A percentile compares a stretch with the other conserved stretches of the same genome.
phyloP scores from a whole-genome alignment of 2,113 vertebrate genomes.

The Takifugu bimaculatus region DNA sequence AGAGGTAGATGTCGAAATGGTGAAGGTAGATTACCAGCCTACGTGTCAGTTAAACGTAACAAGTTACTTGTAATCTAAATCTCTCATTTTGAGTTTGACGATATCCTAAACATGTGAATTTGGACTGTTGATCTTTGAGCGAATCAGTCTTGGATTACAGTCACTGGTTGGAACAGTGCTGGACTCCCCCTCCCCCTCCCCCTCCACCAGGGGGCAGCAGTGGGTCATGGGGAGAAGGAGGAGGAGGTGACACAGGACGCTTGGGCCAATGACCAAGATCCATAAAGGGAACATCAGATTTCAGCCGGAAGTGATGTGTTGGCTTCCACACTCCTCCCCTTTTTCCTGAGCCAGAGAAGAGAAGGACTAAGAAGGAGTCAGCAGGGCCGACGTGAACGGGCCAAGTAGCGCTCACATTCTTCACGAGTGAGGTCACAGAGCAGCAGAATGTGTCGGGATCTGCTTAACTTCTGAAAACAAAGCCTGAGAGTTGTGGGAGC shows the following conservation, averaged over 20 bases:
- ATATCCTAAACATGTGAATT: too few species aligned
- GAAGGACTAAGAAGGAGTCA: slow-evolving; percentile 23
- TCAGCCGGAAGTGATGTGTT: slow-evolving; percentile 69
- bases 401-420: slow-evolving; percentile 61
- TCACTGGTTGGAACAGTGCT: too few species aligned
- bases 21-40: too few species aligned
- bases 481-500: slow-evolving; percentile 7
- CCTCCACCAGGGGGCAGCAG: not conserved
- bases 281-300: slow-evolving; percentile 58
- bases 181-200: too few species aligned
- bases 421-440: slow-evolving; percentile 67
- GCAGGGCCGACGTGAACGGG: slow-evolving; percentile 50
- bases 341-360: slow-evolving; percentile 38
- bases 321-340: slow-evolving; percentile 63
- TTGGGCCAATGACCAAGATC: slow-evolving; percentile 56
- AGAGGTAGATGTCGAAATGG: too few species aligned
- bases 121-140: too few species aligned
- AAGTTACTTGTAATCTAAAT: too few species aligned
- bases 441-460: slow-evolving; percentile 53
- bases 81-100: too few species aligned
- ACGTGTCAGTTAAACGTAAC: too few species aligned
- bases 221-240: slow-evolving; percentile 51
- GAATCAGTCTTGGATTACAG: too few species aligned
- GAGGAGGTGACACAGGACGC: slow-evolving; percentile 25
- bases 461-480: slow-evolving; percentile 39